Evolutionary conservation across 2,113 vertebrate species (phyloP), one percentile per base, ranked within the genome.

Genomic region (Cyphomyrus plagiostoma): DNA sequence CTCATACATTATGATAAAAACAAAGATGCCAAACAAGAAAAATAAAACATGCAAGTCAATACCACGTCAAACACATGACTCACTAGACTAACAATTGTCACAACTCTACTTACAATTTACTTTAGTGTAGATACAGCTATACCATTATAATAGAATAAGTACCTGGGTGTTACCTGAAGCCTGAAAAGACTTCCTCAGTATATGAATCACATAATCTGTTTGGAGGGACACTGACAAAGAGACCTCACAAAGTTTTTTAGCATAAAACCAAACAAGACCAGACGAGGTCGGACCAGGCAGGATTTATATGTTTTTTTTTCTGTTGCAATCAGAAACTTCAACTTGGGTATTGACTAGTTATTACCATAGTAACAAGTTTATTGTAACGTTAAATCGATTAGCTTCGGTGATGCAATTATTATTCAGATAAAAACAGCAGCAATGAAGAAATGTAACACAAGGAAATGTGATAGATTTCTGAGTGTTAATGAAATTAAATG

Each of bases 211-310:
- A 26, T 86, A n/a, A 86, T 86, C 82, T 35, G n/a, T 30, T 30
- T 30, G 48, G 49, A 88, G 62, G 50, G n/a, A 77, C 85, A 90
- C 21, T 66, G 48, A 42, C 46, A 87, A 46, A 84, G n/a, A 62
- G 39, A 85, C 39, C 46, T 23, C 19, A 84, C 42, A 23, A n/a
- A 26, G n/a, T 66, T 66, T 48, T 48, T 48, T 46, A 4, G 82
- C 19, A 85, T 49, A 49, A n/a, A 48, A 13, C 82, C 82, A 80
- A 80, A 80, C 74, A 77, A 77, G 74, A 80, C 35, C 35, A 39
- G 74, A 42, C 4, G 13, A 80, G 35, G 35, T 26, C 0, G 9
- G 26, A 80, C 35, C 30, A 80, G 74, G 74, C 74, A 6, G 11
- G 17, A 42, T 74, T 74, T 74, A 74, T 74, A 35, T 35, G 3